phyloP scores from a whole-genome alignment of 1,140 invertebrate genomes.

The Spodoptera frugiperda region DNA sequence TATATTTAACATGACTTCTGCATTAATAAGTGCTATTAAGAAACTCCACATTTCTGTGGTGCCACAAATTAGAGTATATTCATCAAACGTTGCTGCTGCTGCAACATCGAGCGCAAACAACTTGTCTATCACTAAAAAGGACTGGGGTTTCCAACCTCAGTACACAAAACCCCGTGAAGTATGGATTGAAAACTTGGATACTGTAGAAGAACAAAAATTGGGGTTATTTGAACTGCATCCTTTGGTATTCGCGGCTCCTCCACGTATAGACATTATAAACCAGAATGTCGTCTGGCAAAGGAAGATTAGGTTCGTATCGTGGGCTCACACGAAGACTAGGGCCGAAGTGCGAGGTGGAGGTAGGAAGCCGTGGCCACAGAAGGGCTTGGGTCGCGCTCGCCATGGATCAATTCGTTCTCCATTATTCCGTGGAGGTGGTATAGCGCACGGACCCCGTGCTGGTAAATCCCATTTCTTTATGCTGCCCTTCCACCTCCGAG shows the following conservation, averaged over 20 bases:
- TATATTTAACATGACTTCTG: conserved; percentile 62
- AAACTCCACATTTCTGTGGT: conserved; percentile 65
- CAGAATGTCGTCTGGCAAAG: conserved; percentile 96
- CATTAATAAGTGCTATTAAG: conserved; percentile 75
- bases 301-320: conserved; percentile 92
- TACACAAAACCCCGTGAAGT: conserved; percentile 91
- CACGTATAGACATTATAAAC: conserved; percentile 95
- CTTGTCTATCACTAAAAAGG: conserved; percentile 75
- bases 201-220: conserved; percentile 92
- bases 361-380: conserved; percentile 98
- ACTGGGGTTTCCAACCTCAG: conserved; percentile 81
- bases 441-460: conserved; percentile 95
- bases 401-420: conserved; percentile 97
- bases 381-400: conserved; percentile 94
- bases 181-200: conserved; percentile 97
- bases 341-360: conserved; percentile 96
- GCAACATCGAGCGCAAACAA: conserved; percentile 49
- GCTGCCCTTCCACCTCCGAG: conserved; percentile 91
- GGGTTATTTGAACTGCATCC: conserved; percentile 96
- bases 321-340: conserved; percentile 90
- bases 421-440: conserved; percentile 93
- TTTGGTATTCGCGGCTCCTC: conserved; percentile 92
- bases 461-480: conserved; percentile 97
- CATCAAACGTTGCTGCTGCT: conserved; percentile 52
- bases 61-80: conserved; percentile 67